These are phyloP conservation scores for Phataginus tricuspis DNA, from an alignment of 2,797 vertebrate species.

Conservation along the genomic window DNA sequence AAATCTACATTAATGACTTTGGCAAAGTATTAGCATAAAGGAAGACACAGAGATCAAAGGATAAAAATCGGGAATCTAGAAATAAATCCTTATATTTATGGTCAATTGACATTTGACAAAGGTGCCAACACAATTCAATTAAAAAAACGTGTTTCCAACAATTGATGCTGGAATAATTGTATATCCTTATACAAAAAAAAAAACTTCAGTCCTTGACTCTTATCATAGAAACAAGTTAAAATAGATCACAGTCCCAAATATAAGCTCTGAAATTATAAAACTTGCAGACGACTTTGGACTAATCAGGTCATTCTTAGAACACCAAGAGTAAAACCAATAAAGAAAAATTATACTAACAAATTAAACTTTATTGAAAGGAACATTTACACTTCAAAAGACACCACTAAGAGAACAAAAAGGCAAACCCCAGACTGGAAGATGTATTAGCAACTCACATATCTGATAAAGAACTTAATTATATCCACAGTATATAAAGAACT, in stretches of 20 bases:
- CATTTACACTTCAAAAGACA: background rate
- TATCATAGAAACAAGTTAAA: background rate
- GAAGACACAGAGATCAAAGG: background rate
- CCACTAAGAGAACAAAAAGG: background rate
- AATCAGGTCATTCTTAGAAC: background rate
- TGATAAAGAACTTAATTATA: background rate
- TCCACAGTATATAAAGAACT: background rate
- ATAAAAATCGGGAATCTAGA: background rate
- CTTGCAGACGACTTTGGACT: background rate
- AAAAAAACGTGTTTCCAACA: background rate
- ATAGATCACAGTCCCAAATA: background rate
- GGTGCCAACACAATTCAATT: background rate
- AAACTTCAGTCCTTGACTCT: background rate
- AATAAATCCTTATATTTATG: background rate
- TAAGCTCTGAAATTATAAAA: conserved; percentile 27
- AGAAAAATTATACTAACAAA: background rate
- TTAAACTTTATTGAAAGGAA: background rate
- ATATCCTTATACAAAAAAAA: background rate
- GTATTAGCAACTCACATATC: background rate
- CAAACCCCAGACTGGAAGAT: background rate
- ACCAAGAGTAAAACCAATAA: background rate
- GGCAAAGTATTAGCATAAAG: background rate
- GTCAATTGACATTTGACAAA: background rate
- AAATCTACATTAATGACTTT: background rate
- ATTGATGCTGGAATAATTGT: background rate